Base-by-base conservation (phyloP, 2,888 invertebrate species). In the Lottia scabra region DNA sequence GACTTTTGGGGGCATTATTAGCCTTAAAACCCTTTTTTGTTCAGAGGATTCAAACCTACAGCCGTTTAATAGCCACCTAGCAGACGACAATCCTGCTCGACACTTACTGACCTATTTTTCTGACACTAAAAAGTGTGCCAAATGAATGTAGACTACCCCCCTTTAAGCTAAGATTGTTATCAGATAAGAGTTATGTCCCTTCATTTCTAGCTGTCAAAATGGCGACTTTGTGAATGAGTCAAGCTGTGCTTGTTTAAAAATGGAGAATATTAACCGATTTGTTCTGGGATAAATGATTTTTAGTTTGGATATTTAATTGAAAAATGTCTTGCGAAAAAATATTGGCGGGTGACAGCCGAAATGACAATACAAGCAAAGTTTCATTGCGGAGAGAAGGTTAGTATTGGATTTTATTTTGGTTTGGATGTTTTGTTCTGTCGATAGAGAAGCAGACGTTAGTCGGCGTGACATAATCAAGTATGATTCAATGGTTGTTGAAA, bases 271-370 rank as follows among this genome's bases (percentile, higher is more conserved):
- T 38, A 38, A 38, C 38, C 38, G 8, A 38, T 38, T 38, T 38
- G 38, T 38, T 38, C 38, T 8, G 56, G 19, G 56, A 56, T 56
- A 56, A 56, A 56, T 56, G 13, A 23, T 13, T 23, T 23, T 56
- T 56, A 23, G 19, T 56, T 56, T 56, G 56, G 56, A 56, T 56
- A 8, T 56, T 56, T 38, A 38, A 23, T 56, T 56, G 8, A 10
- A 10, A 10, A 23, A 56, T 56, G 56, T 56, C 56, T 56, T 56
- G 19, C 10, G 56, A 56, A 56, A 56, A 56, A 68, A 56, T 38
- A 71, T 65, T 71, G 71, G 66, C 65, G 16, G 56, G 30, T 46
- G 71, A 71, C 62, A 48, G 62, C 66, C 71, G 66, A 19, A 65
- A 30, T 65, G 43, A 48, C 26, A 38, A 10, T 38, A 45, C 65